Evolutionary conservation across 2,113 vertebrate genomes (phyloP), one percentile per base, ranked within the genome.

Genomic region (Mesoclemmys tuberculata): DNA sequence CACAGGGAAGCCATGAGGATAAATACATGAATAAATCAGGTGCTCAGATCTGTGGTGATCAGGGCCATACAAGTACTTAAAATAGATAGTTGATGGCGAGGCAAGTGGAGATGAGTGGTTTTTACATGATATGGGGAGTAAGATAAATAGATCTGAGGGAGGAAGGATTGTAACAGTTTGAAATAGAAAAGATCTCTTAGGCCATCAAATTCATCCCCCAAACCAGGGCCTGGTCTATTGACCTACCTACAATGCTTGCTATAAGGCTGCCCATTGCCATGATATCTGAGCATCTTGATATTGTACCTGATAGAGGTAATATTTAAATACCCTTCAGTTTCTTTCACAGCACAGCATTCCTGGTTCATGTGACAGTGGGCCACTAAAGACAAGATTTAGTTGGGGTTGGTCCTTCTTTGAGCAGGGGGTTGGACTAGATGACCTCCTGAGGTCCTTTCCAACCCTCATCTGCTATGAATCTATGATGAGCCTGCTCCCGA

Each of bases 1-100:
- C 1, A 0, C 13, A 84, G 64, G 9, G 14, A 5, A 56, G 3
- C 0, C 6, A 64, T 2, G 6, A 93, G 21, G 11, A 56, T 29
- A 90, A 81, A 51, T 75, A 46, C 3, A 11, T 75, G 8, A 75
- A 27, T 13, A 11, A 44, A 6, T 75, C 10, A 14, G 41, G 12
- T 27, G 41, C 74, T 75, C 74, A 27, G 5, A 4, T n/a, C n/a
- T 78, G 10, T 35, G 14, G 29, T 46, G 6, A 4, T 58, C 4
- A 24, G 38, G 18, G 48, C 4, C 10, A 71, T 26, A 38, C 29
- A 51, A 92, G 90, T 90, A 38, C 11, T 85, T 55, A 49, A 82
- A 68, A 77, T 21, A 22, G 3, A 11, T 1, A 1, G 13, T 80
- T 27, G 35, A 4, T 74, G 16, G 6, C 75, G 87, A 93, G 89